phyloP scores from a whole-genome alignment of 2,113 vertebrate species.

The Brachirus orientalis region DNA sequence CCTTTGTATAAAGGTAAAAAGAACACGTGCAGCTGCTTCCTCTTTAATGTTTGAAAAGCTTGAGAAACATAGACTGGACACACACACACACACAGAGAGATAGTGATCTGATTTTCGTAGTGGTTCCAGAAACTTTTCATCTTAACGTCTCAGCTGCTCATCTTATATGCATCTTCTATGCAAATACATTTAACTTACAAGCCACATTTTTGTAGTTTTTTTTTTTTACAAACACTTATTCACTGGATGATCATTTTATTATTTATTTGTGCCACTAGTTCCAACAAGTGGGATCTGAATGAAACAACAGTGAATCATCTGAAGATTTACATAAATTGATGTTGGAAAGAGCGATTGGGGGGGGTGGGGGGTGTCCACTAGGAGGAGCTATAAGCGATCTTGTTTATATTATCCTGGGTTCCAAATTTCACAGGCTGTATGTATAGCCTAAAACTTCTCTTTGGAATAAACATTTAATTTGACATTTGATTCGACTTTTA shows the following conservation, averaged over 20 bases:
- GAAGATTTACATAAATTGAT: neutral
- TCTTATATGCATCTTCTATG: no score
- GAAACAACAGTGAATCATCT: neutral
- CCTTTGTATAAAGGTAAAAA: neutral
- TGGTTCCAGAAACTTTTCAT: no score
- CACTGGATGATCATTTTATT: no score
- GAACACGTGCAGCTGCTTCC: slow-evolving; percentile 18
- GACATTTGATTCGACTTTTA: no score
- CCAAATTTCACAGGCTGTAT: neutral
- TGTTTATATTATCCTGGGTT: neutral
- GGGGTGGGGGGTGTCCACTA: neutral
- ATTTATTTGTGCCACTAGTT: neutral
- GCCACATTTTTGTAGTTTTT: no score
- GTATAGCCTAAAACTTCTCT: no score
- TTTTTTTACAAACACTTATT: no score
- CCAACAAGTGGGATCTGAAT: neutral
- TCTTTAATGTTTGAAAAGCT: slow-evolving; percentile 5
- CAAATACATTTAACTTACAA: no score
- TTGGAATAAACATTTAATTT: no score
- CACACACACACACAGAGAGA: slow-evolving; percentile 2
- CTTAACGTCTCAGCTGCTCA: no score
- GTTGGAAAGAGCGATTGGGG: no score
- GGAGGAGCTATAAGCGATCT: neutral
- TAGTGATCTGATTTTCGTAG: neutral
- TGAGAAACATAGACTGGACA: neutral